phyloP scores from a whole-genome alignment of 2,888 invertebrate genomes.

The Rhagium mordax region DNA sequence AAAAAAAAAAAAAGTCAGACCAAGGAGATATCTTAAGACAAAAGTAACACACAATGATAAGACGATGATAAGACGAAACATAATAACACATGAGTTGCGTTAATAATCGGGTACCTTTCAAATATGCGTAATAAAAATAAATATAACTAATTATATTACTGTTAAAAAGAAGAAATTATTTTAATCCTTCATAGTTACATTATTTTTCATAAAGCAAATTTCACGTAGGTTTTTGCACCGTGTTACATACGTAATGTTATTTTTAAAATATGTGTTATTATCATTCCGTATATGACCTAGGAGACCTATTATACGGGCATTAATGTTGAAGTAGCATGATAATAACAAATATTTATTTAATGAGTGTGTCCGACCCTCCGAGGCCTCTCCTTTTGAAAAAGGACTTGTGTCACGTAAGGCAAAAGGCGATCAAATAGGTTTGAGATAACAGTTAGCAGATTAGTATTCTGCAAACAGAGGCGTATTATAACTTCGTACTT shows the following conservation, averaged over 20 bases:
- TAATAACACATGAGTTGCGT: too few relatives aligned
- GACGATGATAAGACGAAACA: too few relatives aligned
- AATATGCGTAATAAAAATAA: too few relatives aligned
- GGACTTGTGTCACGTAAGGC: not conserved
- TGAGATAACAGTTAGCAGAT: conserved; percentile 27
- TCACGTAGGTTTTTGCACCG: not conserved
- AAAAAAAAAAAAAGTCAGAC: too few relatives aligned
- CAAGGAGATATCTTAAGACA: too few relatives aligned
- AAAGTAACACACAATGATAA: too few relatives aligned
- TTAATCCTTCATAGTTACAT: too few relatives aligned
- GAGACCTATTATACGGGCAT: too few relatives aligned
- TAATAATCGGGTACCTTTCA: too few relatives aligned
- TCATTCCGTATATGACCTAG: not conserved
- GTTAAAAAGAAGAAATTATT: too few relatives aligned
- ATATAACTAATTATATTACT: too few relatives aligned
- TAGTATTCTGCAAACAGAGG: conserved; percentile 31
- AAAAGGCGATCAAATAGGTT: conserved; percentile 33
- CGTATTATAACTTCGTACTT: conserved; percentile 23
- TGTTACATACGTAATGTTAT: not conserved
- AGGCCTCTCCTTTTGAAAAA: not conserved
- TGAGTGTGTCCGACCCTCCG: not conserved
- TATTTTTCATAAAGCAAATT: not conserved
- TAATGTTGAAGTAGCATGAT: not conserved
- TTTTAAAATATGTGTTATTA: not conserved
- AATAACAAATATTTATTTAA: conserved; percentile 19